These are phyloP conservation scores for Julus scanicus DNA, from an alignment of 2,888 invertebrate species.

Conservation along the genomic window DNA sequence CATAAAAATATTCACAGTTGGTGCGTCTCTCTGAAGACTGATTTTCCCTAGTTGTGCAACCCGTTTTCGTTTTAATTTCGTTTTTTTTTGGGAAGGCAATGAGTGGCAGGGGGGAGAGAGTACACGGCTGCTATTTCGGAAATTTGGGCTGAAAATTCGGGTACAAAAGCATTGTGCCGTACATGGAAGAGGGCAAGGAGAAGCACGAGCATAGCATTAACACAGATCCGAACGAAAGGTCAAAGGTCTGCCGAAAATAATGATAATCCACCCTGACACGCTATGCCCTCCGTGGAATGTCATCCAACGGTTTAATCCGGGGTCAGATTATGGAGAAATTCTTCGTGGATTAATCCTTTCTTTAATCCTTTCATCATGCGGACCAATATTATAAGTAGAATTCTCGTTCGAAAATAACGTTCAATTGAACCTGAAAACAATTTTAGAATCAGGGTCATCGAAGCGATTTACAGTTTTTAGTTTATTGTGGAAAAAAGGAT, in stretches of 20 bases:
- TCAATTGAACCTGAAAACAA: not conserved
- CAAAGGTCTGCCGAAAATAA: not conserved
- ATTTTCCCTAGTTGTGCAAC: not conserved
- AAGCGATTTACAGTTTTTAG: not conserved
- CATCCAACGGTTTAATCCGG: not conserved
- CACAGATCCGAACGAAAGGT: conserved; percentile 14
- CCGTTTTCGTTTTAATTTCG: not conserved
- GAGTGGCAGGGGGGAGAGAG: not conserved
- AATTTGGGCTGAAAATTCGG: conserved; percentile 16
- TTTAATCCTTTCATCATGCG: not conserved
- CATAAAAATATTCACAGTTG: not conserved
- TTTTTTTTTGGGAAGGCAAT: conserved; percentile 3
- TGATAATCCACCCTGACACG: conserved; percentile 40
- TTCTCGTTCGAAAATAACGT: not conserved
- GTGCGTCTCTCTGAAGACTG: not conserved
- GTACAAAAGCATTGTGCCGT: not conserved
- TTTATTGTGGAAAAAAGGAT: too few relatives aligned
- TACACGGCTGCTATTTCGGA: not conserved
- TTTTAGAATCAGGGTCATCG: not conserved
- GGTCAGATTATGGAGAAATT: not conserved
- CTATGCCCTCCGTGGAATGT: not conserved
- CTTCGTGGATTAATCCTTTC: not conserved
- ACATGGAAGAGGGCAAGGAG: not conserved
- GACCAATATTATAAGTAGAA: not conserved
- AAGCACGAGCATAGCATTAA: not conserved